Conservation (phyloP, 1,140 invertebrate species). For the Hesperophylax magnus region DNA sequence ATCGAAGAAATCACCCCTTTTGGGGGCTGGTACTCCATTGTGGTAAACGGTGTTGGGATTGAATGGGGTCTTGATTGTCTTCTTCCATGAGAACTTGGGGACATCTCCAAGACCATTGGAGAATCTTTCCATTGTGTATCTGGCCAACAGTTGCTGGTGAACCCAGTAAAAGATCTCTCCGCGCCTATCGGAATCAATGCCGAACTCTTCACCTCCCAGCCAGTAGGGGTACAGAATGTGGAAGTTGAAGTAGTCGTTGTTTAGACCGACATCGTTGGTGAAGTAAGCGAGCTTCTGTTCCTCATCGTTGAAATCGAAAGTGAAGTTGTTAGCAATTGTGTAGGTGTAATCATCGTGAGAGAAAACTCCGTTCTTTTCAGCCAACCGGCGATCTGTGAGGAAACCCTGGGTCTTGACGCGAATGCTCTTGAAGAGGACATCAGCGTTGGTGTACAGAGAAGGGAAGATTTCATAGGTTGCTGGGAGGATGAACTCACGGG, state of each 20-base stretch:
- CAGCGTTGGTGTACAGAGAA: constrained; percentile 72
- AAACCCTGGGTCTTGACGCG: constrained; percentile 72
- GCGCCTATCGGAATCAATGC: constrained; percentile 63
- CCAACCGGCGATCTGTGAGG: constrained; percentile 55
- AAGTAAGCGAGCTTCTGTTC: constrained; percentile 80
- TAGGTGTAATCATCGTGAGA: constrained; percentile 64
- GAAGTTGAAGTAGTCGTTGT: constrained; percentile 80
- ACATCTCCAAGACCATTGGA: constrained; percentile 76
- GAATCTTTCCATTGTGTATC: constrained; percentile 79
- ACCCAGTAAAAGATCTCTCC: constrained; percentile 76
- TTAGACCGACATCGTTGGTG: constrained; percentile 79
- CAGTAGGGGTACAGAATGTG: constrained; percentile 78
- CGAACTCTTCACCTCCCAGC: constrained; percentile 64
- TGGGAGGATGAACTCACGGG: constrained; percentile 72
- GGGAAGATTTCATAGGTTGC: constrained; percentile 76
- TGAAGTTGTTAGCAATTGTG: constrained; percentile 70
- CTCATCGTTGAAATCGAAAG: constrained; percentile 66
- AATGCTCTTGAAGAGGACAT: constrained; percentile 55
- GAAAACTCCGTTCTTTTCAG: constrained; percentile 64
- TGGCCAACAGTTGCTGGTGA: constrained; percentile 75
- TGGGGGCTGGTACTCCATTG: constrained; percentile 74
- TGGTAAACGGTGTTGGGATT: constrained; percentile 72
- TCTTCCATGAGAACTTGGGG: constrained; percentile 70
- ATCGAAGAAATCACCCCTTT: constrained; percentile 63
- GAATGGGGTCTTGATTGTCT: constrained; percentile 70